Conservation (phyloP, 2,113 vertebrate genomes). For the Tretioscincus oriximinensis region DNA sequence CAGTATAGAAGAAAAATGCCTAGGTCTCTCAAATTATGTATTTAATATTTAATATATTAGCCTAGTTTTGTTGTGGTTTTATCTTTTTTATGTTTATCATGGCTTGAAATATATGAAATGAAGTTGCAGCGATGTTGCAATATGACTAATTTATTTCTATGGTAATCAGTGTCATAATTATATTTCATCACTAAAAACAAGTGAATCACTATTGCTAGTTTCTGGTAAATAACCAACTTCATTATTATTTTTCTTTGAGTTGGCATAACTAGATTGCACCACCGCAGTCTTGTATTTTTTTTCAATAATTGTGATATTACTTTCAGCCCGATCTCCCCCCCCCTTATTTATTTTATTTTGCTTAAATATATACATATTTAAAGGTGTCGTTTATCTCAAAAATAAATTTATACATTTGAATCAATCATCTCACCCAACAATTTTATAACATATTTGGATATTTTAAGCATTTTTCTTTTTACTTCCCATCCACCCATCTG, state of each 20-base stretch:
- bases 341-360: too few relatives aligned
- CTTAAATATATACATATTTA: too few relatives aligned
- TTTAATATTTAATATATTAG: slow-evolving; percentile 20
- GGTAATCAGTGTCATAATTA: slow-evolving; percentile 43
- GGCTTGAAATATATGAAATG: not conserved
- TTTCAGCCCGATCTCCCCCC: too few relatives aligned
- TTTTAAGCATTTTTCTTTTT: too few relatives aligned
- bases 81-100: slow-evolving; percentile 22
- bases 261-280: slow-evolving; percentile 13
- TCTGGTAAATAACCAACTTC: slow-evolving; percentile 30
- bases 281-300: not conserved
- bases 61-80: slow-evolving; percentile 9
- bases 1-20: not conserved
- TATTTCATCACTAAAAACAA: slow-evolving; percentile 42
- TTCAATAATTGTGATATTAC: not conserved
- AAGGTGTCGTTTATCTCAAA: too few relatives aligned
- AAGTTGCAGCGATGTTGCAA: slow-evolving; percentile 13
- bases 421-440: too few relatives aligned
- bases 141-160: slow-evolving; percentile 34
- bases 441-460: too few relatives aligned
- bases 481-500: too few relatives aligned
- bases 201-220: slow-evolving; percentile 54
- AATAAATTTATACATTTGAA: too few relatives aligned
- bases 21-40: not conserved
- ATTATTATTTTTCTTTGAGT: slow-evolving; percentile 17